Evolutionary conservation across 2,888 invertebrate genomes (phyloP).

Genomic region (Dasypolia templi): DNA sequence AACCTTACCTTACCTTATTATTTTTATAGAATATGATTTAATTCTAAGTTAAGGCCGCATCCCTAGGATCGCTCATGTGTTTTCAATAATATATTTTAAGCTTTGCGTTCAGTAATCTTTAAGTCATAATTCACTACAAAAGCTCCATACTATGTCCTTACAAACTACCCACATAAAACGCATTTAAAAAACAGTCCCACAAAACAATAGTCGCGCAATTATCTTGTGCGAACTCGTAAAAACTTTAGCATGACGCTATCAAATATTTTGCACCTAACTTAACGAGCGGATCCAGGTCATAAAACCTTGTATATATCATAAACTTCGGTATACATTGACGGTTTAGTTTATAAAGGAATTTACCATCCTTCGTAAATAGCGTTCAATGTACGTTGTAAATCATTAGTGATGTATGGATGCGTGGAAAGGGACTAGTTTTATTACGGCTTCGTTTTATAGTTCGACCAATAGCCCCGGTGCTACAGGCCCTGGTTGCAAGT

Average conservation of each 20-base stretch:
- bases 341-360: slow-evolving; percentile 8
- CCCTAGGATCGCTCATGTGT: not conserved
- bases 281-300: slow-evolving; percentile 68
- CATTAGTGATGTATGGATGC: slow-evolving; percentile 88
- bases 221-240: slow-evolving; percentile 79
- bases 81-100: not conserved
- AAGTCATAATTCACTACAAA: slow-evolving; percentile 17
- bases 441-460: slow-evolving; percentile 86
- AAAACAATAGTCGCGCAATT: slow-evolving; percentile 84
- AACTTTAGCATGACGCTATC: slow-evolving; percentile 78
- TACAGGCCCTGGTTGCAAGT: slow-evolving; percentile 83
- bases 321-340: slow-evolving; percentile 52
- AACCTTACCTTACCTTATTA: not conserved
- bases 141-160: slow-evolving; percentile 8
- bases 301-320: slow-evolving; percentile 62
- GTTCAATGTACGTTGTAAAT: slow-evolving; percentile 73
- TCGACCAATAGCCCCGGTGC: slow-evolving; percentile 79
- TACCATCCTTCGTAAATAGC: slow-evolving; percentile 29
- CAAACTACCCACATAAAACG: slow-evolving; percentile 63
- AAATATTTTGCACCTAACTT: slow-evolving; percentile 85
- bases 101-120: not conserved
- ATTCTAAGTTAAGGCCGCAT: not conserved
- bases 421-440: slow-evolving; percentile 82
- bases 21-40: not conserved
- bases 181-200: slow-evolving; percentile 73